Conservation (phyloP, 2,888 invertebrate species). For the Lypha dubia region DNA sequence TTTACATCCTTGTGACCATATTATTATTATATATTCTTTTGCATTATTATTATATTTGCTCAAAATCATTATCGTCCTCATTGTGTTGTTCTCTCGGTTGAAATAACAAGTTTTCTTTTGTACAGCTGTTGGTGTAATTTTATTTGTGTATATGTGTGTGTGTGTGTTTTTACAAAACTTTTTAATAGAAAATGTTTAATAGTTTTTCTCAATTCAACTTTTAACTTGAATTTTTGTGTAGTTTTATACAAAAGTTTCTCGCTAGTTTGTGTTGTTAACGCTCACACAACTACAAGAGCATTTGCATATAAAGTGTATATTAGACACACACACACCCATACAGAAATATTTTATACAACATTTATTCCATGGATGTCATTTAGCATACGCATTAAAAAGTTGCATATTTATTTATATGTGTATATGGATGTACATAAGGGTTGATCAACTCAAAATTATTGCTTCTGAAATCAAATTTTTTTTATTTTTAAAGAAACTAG, state of each 20-base stretch:
- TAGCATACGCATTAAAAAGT: neutral
- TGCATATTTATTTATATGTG: neutral
- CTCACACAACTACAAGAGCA: neutral
- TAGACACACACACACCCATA: neutral
- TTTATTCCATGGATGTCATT: neutral
- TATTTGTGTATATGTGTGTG: too few relatives aligned
- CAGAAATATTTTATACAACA: too few relatives aligned
- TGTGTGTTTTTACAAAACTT: constrained; percentile 58
- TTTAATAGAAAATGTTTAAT: constrained; percentile 72
- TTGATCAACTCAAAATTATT: neutral
- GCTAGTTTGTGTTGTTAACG: constrained; percentile 15
- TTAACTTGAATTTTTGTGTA: constrained; percentile 63
- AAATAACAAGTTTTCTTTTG: constrained; percentile 64
- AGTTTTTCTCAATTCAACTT: constrained; percentile 71
- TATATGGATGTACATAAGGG: neutral
- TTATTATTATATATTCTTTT: too few relatives aligned
- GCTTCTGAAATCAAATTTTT: too few relatives aligned
- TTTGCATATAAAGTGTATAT: neutral
- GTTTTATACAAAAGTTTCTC: constrained; percentile 43
- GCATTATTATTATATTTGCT: constrained; percentile 22
- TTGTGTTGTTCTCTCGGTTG: constrained; percentile 66
- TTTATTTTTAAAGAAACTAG: too few relatives aligned
- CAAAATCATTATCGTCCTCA: constrained; percentile 59
- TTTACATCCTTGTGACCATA: constrained; percentile 35
- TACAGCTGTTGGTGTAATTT: constrained; percentile 18